Percentiles rank a stretch among this genome's conserved stretches.
Evolutionary conservation across 2,888 invertebrate species (phyloP).

Genomic region (Caenorhabditis auriculariae): DNA sequence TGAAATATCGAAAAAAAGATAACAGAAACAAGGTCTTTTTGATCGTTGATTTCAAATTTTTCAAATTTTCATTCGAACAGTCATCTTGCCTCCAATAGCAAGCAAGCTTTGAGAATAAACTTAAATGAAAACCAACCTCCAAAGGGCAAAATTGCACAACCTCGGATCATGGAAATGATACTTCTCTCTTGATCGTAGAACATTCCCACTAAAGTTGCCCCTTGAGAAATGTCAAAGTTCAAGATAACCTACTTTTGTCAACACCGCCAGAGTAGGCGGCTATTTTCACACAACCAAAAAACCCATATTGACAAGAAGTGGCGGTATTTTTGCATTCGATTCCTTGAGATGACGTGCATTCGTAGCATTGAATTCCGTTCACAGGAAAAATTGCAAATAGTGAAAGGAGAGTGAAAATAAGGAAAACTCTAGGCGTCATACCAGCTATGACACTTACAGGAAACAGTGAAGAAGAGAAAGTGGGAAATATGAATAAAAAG

Average conservation of each 20-base stretch:
- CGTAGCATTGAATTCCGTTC: conserved; percentile 26
- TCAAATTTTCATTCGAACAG: no score
- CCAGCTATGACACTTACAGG: no score
- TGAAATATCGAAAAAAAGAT: not conserved
- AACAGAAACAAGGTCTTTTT: not conserved
- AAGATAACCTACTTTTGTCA: conserved; percentile 35
- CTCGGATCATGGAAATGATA: conserved; percentile 55
- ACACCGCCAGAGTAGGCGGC: conserved; percentile 41
- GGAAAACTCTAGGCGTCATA: no score
- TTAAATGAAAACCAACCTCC: conserved; percentile 29
- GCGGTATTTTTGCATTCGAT: conserved; percentile 35
- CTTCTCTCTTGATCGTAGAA: conserved; percentile 52
- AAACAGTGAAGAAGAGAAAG: no score
- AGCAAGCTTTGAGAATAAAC: not conserved
- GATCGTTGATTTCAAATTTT: no score
- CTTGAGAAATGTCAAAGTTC: not conserved
- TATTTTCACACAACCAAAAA: conserved; percentile 50
- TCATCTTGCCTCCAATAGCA: no score
- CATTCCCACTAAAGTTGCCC: conserved; percentile 55
- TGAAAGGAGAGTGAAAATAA: not conserved
- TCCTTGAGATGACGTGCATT: conserved; percentile 39
- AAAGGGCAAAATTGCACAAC: conserved; percentile 56
- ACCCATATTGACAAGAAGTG: conserved; percentile 40
- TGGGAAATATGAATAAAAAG: no score
- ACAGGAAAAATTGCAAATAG: not conserved